Evolutionary conservation across 2,888 invertebrate genomes (phyloP), one percentile per base, ranked within the genome.

Genomic region (Crematogaster levior): DNA sequence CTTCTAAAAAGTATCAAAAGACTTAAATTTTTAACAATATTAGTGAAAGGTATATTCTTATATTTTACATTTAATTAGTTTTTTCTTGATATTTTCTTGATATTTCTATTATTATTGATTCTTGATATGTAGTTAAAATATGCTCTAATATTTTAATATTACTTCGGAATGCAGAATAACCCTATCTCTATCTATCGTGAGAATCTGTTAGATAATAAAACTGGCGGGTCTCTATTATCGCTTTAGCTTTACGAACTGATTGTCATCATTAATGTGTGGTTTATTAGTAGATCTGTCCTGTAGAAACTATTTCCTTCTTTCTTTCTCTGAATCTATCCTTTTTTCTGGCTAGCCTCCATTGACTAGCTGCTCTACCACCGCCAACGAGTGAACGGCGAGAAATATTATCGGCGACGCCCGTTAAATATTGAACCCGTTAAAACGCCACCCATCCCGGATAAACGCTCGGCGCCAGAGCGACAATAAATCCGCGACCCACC

Each of bases 181-280:
- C 0, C 24, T 43, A 9, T n/a, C 27, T n/a, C 12, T n/a, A 46
- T 43, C n/a, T 34, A n/a, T 73, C 18, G 7, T 48, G 46, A 60
- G 58, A 86, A 86, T 72, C 66, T 74, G 66, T 37, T 43, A 85
- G 82, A 84, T 87, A 87, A 87, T 86, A 63, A 43, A 73, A 51
- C 60, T 51, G 66, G 43, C 70, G 60, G 18, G 5, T 37, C 12
- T 40, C 34, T 40, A 40, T 83, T 81, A 81, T 77, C 66, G 46
- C 43, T 27, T 21, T 51, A 30, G 43, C 61, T 81, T 74, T 77
- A 70, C 48, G 68, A 70, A 66, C 30, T 70, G 81, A 88, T 88
- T 88, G 84, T 77, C 68, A 79, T 88, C 88, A 88, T 88, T 88
- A 88, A 88, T 66, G 56, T 66, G 56, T 40, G 58, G 63, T 84